Conservation (phyloP, 2,797 vertebrate species). For the Peromyscus attwateri region DNA sequence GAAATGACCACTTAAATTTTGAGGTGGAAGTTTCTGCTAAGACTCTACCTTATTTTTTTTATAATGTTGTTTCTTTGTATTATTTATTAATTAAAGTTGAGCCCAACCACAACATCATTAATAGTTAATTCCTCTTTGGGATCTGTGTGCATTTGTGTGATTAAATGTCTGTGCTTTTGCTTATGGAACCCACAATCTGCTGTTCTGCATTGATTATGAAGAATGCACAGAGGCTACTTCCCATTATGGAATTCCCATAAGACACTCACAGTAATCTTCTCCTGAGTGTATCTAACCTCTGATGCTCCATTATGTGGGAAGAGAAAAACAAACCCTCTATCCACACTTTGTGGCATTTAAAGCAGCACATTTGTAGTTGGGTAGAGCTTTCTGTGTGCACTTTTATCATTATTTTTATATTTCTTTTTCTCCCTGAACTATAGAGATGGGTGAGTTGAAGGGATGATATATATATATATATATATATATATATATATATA, state of each 20-base stretch:
- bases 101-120: slow-evolving; percentile 78
- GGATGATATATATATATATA: background rate
- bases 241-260: slow-evolving; percentile 79
- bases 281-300: slow-evolving; percentile 72
- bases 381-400: background rate
- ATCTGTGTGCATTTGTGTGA: slow-evolving; percentile 77
- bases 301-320: slow-evolving; percentile 71
- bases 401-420: slow-evolving; percentile 1
- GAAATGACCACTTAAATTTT: slow-evolving; percentile 71
- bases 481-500: no score
- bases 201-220: slow-evolving; percentile 80
- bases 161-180: slow-evolving; percentile 79
- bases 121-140: slow-evolving; percentile 80
- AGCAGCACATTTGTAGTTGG: background rate
- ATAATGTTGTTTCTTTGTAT: slow-evolving; percentile 75
- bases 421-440: background rate
- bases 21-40: slow-evolving; percentile 66
- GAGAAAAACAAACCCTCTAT: slow-evolving; percentile 46
- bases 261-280: slow-evolving; percentile 64
- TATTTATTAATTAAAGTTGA: slow-evolving; percentile 84
- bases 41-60: slow-evolving; percentile 69
- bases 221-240: slow-evolving; percentile 42
- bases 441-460: background rate
- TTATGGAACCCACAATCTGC: slow-evolving; percentile 77
- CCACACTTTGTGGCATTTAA: background rate